Conservation (phyloP, 2,113 vertebrate genomes). For the Holacanthus passer region DNA sequence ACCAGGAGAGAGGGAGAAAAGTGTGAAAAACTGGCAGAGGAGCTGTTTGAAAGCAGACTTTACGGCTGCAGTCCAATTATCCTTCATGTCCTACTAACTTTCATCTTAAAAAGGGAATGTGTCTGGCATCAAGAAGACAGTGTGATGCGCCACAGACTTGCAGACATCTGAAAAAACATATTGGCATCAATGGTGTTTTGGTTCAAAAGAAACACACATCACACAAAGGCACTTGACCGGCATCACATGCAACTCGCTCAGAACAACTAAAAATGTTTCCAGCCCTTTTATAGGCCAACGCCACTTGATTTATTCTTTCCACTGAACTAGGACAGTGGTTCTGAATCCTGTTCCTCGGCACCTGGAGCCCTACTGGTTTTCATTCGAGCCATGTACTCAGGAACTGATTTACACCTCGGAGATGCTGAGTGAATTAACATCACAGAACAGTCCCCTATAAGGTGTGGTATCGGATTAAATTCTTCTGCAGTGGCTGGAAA, state of each 20-base stretch:
- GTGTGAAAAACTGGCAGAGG: conserved; percentile 23
- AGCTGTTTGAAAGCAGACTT: conserved; percentile 34
- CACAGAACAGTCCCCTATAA: not conserved
- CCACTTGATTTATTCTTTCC: conserved; percentile 26
- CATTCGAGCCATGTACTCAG: conserved; percentile 8
- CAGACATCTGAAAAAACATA: not conserved
- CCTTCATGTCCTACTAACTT: conserved; percentile 27
- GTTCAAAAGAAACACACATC: not conserved
- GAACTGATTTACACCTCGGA: conserved; percentile 16
- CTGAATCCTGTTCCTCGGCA: conserved; percentile 15
- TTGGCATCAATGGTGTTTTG: not conserved
- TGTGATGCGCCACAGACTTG: not conserved
- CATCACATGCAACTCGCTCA: not conserved
- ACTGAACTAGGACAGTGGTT: conserved; percentile 10
- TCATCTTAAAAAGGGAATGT: conserved; percentile 40
- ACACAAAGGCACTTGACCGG: not conserved
- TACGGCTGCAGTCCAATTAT: conserved; percentile 41
- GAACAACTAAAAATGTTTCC: not conserved
- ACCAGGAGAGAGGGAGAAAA: conserved; percentile 34
- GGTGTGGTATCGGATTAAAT: not conserved
- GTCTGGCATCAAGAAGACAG: not conserved
- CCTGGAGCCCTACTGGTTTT: conserved; percentile 5
- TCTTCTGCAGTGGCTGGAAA: not conserved
- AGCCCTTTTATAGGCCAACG: not conserved
- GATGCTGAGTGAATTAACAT: conserved; percentile 17